Evolutionary conservation across 2,113 vertebrate genomes (phyloP).

Genomic region (Callorhinus ursinus): DNA sequence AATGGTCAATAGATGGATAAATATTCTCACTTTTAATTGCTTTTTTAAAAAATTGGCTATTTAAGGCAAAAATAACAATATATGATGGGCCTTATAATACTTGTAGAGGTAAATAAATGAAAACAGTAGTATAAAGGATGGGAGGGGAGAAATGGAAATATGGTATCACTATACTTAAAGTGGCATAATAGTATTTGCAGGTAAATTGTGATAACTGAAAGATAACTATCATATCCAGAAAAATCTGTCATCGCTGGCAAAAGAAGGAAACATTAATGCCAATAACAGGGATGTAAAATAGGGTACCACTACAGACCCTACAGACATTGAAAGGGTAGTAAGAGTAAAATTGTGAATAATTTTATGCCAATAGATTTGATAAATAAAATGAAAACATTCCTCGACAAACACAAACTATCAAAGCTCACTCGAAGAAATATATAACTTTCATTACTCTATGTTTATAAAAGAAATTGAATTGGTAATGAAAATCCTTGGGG

Average conservation of each 20-base stretch:
- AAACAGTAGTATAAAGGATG: background rate
- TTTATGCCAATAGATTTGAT: background rate
- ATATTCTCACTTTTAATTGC: background rate
- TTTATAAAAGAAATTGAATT: constrained; percentile 9
- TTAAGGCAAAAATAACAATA: background rate
- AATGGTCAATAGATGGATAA: background rate
- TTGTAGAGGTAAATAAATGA: background rate
- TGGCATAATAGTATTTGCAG: background rate
- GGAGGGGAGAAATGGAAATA: background rate
- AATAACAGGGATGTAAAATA: background rate
- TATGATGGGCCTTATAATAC: background rate
- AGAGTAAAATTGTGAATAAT: background rate
- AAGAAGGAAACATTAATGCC: background rate
- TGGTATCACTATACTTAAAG: background rate
- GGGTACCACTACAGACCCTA: background rate
- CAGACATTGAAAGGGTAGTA: background rate
- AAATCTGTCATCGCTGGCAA: background rate
- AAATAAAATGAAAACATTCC: background rate
- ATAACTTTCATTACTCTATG: background rate
- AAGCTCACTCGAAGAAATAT: background rate
- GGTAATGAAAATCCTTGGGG: background rate
- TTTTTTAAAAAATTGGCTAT: background rate
- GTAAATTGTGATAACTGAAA: background rate
- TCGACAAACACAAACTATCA: background rate
- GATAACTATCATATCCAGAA: background rate